A percentile compares a stretch with the other conserved stretches of the same genome.
Conservation (phyloP, 2,113 vertebrate genomes). For the Elgaria multicarinata region DNA sequence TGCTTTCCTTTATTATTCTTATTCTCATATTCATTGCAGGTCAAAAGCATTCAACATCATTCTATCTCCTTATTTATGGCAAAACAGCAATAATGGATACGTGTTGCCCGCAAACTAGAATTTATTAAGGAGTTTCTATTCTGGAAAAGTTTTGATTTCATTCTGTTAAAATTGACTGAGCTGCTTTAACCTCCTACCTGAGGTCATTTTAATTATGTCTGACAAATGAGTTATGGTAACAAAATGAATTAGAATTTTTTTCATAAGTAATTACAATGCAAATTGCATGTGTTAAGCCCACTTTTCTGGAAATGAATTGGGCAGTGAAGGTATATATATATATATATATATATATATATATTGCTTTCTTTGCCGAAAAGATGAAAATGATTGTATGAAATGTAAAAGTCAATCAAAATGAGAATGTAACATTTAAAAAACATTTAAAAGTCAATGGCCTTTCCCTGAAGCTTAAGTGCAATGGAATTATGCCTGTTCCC, state of each 20-base stretch:
- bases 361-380: slow-evolving; percentile 57
- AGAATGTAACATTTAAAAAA: slow-evolving; percentile 59
- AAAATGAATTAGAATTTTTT: slow-evolving; percentile 69
- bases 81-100: slow-evolving; percentile 9
- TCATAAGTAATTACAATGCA: slow-evolving; percentile 74
- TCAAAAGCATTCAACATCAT: neutral
- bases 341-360: neutral
- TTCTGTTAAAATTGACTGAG: slow-evolving; percentile 48
- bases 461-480: slow-evolving; percentile 40
- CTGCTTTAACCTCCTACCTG: slow-evolving; percentile 69
- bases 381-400: slow-evolving; percentile 59
- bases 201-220: slow-evolving; percentile 79
- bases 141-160: slow-evolving; percentile 50
- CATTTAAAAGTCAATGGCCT: slow-evolving; percentile 31
- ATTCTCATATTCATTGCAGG: neutral
- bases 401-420: slow-evolving; percentile 56
- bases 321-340: neutral
- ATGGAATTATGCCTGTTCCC: slow-evolving; percentile 24
- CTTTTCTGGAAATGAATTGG: slow-evolving; percentile 67
- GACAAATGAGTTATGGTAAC: slow-evolving; percentile 68
- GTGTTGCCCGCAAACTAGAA: slow-evolving; percentile 38
- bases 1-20: neutral
- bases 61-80: slow-evolving; percentile 37
- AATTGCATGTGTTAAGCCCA: slow-evolving; percentile 63
- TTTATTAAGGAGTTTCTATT: slow-evolving; percentile 36